Conservation (phyloP, 2,888 invertebrate species). For the Callosobruchus maculatus region DNA sequence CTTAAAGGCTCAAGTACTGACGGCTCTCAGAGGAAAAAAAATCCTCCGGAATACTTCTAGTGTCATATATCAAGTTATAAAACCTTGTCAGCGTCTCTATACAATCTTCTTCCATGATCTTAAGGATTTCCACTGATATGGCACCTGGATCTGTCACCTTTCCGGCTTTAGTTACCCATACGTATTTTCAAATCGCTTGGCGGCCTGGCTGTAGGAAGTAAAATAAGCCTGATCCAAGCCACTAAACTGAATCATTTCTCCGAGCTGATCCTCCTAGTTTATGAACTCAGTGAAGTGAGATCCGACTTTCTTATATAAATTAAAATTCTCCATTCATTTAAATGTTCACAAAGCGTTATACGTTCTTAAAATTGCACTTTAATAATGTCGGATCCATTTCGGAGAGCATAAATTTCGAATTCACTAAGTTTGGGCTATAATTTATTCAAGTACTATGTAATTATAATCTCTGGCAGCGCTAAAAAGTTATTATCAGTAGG, state of each 20-base stretch:
- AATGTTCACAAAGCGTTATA: slow-evolving; percentile 18
- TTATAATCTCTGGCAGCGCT: slow-evolving; percentile 21
- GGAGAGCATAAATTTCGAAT: slow-evolving; percentile 20
- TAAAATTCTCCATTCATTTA: slow-evolving; percentile 19
- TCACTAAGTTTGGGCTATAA: slow-evolving; percentile 19
- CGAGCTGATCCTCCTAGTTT: background rate
- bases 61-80: too few species aligned
- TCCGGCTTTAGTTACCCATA: too few species aligned
- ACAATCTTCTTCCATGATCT: too few species aligned
- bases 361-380: slow-evolving; percentile 22
- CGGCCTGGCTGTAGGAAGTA: too few species aligned
- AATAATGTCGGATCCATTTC: slow-evolving; percentile 22
- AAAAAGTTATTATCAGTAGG: slow-evolving; percentile 24
- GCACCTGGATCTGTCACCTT: too few species aligned
- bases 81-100: too few species aligned
- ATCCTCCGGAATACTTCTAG: too few species aligned
- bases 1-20: too few species aligned
- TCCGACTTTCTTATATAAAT: slow-evolving; percentile 4
- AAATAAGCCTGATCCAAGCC: too few species aligned
- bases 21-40: too few species aligned
- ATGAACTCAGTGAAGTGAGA: background rate
- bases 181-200: too few species aligned
- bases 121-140: too few species aligned
- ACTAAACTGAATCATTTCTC: background rate
- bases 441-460: slow-evolving; percentile 23